phyloP scores from a whole-genome alignment of 2,113 vertebrate species.

The Choloepus hoffmanni region DNA sequence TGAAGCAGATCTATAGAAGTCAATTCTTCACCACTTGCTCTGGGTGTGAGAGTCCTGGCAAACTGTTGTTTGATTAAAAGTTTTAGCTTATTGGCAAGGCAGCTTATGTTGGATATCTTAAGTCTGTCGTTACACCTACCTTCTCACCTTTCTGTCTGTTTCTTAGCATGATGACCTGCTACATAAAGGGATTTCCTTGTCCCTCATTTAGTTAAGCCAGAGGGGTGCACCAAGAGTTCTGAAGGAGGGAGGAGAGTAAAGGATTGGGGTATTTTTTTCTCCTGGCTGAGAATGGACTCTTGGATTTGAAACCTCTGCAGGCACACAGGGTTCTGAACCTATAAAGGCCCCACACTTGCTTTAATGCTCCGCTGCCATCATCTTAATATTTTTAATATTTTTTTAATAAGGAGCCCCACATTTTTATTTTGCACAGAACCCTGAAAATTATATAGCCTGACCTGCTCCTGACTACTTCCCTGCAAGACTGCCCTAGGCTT shows the following conservation, averaged over 20 bases:
- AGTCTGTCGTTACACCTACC: neutral
- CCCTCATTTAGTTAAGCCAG: neutral
- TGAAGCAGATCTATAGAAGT: neutral
- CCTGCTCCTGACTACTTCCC: neutral
- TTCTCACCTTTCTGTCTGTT: neutral
- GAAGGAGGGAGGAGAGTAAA: neutral
- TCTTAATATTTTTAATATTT: neutral
- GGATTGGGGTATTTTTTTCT: neutral
- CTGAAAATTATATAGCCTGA: neutral
- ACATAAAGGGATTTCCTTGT: neutral
- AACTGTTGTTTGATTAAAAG: neutral
- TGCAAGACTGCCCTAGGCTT: neutral
- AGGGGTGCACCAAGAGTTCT: neutral
- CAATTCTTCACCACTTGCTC: neutral
- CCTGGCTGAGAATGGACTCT: neutral
- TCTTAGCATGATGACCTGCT: neutral
- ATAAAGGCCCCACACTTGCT: neutral
- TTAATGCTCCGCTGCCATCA: neutral
- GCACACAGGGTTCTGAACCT: neutral
- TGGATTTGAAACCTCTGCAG: neutral
- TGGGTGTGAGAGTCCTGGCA: neutral
- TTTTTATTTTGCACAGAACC: neutral
- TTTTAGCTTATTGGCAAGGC: neutral
- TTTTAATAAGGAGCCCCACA: neutral
- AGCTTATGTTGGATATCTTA: neutral